Base-by-base conservation (phyloP, 2,888 invertebrate genomes). In the Ariolimax columbianus region DNA sequence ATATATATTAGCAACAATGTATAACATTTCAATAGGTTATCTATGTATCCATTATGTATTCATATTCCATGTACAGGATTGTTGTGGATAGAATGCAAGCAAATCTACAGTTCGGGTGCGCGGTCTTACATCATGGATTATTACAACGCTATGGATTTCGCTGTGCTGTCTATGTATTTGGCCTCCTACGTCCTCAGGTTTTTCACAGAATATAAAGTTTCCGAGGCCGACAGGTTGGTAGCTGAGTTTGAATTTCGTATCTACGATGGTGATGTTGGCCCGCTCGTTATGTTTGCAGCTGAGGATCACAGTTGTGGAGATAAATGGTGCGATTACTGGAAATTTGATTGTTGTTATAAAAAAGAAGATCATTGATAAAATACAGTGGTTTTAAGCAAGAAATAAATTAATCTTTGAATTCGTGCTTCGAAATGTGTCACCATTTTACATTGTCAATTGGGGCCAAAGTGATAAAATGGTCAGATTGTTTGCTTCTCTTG, bases 71-170 rank as follows among this genome's bases (percentile, higher is more conserved):
- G 87, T 90, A 11, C 91, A 94, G 94, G 94, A 86, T 89, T 94
- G 81, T 88, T 94, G 72, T 93, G 93, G 92, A 93, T 93, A 88
- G 94, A 94, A 88, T 93, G 93, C 89, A 94, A 94, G 89, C 93
- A 94, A 87, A 91, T 94, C 70, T 94, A 94, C 89, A 90, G 88
- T 89, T 91, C 92, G 83, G 94, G 94, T 73, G 91, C 93, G 47
- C 88, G 92, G 43, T 91, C 91, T n/a, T 93, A 94, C 88, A 88
- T 93, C 72, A 92, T 92, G 77, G 92, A 94, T 88, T 92, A 93
- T 86, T 93, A 94, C 89, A 94, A 94, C 89, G 92, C 91, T 77
- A 92, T 94, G 89, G 93, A 94, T 88, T 94, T 93, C 87, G 91
- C 91, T 77, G 93, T 94, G 36, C 89, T 94, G 36, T 93, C 93